These are phyloP conservation scores for Sycophila sp. DNA, from an alignment of 1,140 invertebrate species.

Conservation along the genomic window DNA sequence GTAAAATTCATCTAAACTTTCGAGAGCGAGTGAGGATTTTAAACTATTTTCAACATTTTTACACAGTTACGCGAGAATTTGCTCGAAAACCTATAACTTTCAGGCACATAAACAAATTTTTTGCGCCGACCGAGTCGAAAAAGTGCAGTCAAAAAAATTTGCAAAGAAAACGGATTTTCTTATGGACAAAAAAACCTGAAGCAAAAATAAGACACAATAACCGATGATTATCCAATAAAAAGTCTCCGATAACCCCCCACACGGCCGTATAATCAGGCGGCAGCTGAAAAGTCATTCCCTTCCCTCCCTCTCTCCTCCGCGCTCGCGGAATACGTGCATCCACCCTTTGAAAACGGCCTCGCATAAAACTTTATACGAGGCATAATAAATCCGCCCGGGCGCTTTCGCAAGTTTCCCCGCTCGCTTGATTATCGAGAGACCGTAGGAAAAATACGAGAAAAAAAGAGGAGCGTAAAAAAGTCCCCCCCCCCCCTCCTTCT, in stretches of 20 bases:
- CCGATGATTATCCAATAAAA: constrained; percentile 33
- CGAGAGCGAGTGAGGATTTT: no score
- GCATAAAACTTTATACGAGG: constrained; percentile 37
- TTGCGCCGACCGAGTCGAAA: not conserved
- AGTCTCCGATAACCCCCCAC: not conserved
- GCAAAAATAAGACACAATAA: no score
- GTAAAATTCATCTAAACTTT: no score
- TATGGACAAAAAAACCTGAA: not conserved
- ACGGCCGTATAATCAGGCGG: not conserved
- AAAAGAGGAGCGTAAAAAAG: not conserved
- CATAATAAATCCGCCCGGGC: constrained; percentile 23
- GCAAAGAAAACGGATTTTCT: not conserved
- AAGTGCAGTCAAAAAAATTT: not conserved
- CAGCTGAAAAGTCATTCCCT: not conserved
- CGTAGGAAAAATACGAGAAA: not conserved
- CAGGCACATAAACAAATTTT: no score
- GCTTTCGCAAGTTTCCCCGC: constrained; percentile 23
- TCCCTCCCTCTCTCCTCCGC: not conserved
- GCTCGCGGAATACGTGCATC: not conserved
- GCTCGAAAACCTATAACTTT: no score
- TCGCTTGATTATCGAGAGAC: constrained; percentile 23
- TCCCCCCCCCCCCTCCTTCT: no score
- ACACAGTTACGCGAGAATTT: no score
- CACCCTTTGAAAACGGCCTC: constrained; percentile 26
- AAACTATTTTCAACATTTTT: no score